Evolutionary conservation across 2,113 vertebrate genomes (phyloP).

Genomic region (Holacanthus passer): DNA sequence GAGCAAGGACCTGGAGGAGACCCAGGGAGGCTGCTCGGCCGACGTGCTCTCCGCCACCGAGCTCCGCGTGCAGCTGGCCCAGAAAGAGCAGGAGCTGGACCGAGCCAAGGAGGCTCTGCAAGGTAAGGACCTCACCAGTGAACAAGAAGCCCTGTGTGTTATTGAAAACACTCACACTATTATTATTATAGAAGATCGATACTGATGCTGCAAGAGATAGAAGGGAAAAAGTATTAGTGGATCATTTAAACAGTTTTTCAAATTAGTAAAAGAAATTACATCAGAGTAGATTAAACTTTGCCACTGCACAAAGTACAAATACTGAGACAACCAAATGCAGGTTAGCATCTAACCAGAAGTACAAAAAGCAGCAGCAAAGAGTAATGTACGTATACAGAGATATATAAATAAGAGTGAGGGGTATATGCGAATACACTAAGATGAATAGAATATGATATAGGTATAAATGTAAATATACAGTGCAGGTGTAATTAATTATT

Average conservation of each 20-base stretch:
- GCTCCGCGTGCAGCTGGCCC: constrained; percentile 95
- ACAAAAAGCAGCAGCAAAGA: too few relatives aligned
- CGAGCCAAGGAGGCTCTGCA: constrained; percentile 96
- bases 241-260: neutral
- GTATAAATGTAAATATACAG: too few relatives aligned
- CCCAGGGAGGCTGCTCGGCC: constrained; percentile 90
- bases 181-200: neutral
- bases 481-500: too few relatives aligned
- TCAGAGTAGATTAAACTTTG: too few relatives aligned
- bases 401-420: too few relatives aligned
- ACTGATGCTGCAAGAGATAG: neutral
- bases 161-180: constrained; percentile 18
- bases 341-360: too few relatives aligned
- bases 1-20: constrained; percentile 96
- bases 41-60: constrained; percentile 95
- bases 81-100: constrained; percentile 96
- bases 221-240: neutral
- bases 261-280: too few relatives aligned
- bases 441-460: too few relatives aligned
- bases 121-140: constrained; percentile 82
- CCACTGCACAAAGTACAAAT: too few relatives aligned
- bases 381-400: too few relatives aligned
- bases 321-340: too few relatives aligned
- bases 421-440: too few relatives aligned
- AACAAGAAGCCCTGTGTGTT: constrained; percentile 8